Conservation (phyloP, 2,113 vertebrate genomes). For the Dasyprocta punctata region DNA sequence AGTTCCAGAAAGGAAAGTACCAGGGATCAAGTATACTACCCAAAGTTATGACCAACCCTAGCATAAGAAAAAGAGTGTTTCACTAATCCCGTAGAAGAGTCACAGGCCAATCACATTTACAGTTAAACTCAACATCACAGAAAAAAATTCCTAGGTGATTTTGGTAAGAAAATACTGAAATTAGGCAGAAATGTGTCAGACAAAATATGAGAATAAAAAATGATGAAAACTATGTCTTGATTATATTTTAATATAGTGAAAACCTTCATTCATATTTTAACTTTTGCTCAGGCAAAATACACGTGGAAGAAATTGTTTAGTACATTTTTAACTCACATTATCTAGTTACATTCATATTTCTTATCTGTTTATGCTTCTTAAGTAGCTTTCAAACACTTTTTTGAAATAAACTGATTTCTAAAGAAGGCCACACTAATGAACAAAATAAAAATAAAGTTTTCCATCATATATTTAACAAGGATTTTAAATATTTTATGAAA, state of each 20-base stretch:
- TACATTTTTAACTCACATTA: slow-evolving; percentile 43
- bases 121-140: too few relatives aligned
- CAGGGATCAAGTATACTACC: too few relatives aligned
- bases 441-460: too few relatives aligned
- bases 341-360: slow-evolving; percentile 44
- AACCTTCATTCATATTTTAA: slow-evolving; percentile 39
- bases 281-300: slow-evolving; percentile 57
- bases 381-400: slow-evolving; percentile 55
- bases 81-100: too few relatives aligned
- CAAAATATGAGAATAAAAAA: not conserved
- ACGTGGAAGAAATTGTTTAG: slow-evolving; percentile 70
- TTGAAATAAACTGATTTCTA: slow-evolving; percentile 40
- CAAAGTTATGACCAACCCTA: too few relatives aligned
- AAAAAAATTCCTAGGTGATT: not conserved
- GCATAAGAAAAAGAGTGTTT: too few relatives aligned
- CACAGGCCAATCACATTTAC: too few relatives aligned
- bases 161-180: not conserved
- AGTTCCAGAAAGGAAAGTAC: too few relatives aligned
- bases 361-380: slow-evolving; percentile 44
- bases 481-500: too few relatives aligned
- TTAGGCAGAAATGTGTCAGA: not conserved
- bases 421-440: not conserved
- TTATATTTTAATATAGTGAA: slow-evolving; percentile 70
- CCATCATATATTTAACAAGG: too few relatives aligned
- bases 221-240: not conserved